These are phyloP conservation scores for Alsophila aescularia DNA, from an alignment of 2,888 invertebrate genomes.

Conservation along the genomic window DNA sequence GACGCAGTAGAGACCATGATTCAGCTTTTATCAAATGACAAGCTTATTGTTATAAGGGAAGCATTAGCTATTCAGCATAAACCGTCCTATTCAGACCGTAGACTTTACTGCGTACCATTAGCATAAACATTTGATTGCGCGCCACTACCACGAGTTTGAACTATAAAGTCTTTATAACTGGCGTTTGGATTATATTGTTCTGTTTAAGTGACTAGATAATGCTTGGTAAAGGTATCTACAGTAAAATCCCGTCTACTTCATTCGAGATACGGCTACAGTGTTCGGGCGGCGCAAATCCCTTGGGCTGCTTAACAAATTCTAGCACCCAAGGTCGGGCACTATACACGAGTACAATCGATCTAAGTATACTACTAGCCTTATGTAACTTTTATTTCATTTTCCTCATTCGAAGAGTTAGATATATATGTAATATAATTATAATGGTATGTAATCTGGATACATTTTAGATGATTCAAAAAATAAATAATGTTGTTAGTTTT, in stretches of 20 bases:
- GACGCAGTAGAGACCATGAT: neutral
- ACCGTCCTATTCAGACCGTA: slow-evolving; percentile 17
- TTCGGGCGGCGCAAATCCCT: too few relatives aligned
- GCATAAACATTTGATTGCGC: slow-evolving; percentile 60
- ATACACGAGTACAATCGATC: too few relatives aligned
- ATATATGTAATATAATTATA: too few relatives aligned
- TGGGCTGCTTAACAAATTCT: too few relatives aligned
- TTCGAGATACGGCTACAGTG: too few relatives aligned
- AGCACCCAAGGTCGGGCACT: too few relatives aligned
- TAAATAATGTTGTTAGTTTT: too few relatives aligned
- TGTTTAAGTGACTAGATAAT: slow-evolving; percentile 4
- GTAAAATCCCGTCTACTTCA: neutral
- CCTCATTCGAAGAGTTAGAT: too few relatives aligned
- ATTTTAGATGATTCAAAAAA: too few relatives aligned
- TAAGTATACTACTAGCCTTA: too few relatives aligned
- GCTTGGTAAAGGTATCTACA: neutral
- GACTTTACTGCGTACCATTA: slow-evolving; percentile 45
- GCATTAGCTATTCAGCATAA: slow-evolving; percentile 4
- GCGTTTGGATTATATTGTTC: slow-evolving; percentile 28
- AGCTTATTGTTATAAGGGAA: neutral
- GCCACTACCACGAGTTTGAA: slow-evolving; percentile 41
- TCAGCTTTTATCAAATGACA: neutral
- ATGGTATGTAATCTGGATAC: too few relatives aligned
- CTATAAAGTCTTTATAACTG: slow-evolving; percentile 52
- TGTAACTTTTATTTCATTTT: too few relatives aligned